Conservation (phyloP, 2,797 vertebrate genomes). For the Eulemur rubriventer region DNA sequence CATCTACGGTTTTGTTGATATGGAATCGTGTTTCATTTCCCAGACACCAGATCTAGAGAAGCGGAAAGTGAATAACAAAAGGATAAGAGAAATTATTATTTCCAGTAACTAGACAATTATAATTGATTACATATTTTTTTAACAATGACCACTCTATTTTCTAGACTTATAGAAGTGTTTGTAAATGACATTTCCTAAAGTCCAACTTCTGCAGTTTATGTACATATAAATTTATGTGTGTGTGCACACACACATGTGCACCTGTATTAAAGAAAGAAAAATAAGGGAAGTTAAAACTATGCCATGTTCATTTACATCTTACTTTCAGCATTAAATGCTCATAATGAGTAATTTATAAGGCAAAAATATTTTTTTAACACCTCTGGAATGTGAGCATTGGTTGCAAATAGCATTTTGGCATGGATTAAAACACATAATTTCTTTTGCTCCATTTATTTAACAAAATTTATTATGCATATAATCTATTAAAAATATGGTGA, state of each 20-base stretch:
- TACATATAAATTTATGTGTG: not conserved
- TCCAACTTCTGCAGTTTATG: not conserved
- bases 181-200: not conserved
- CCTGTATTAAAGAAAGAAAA: not conserved
- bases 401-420: not conserved
- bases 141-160: not conserved
- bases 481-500: not conserved
- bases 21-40: slow-evolving; percentile 99
- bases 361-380: not conserved
- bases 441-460: not conserved
- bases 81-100: not conserved
- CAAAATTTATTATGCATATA: not conserved
- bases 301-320: not conserved
- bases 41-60: slow-evolving; percentile 96
- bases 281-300: not conserved
- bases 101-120: not conserved
- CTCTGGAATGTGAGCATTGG: not conserved
- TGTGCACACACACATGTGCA: not conserved
- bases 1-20: slow-evolving; percentile 98
- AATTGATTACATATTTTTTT: not conserved
- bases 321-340: not conserved
- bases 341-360: not conserved
- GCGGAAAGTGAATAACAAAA: slow-evolving; percentile 54
- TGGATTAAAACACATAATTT: slow-evolving; percentile 7
- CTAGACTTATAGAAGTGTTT: not conserved